These are phyloP conservation scores for Scaptomyza graminum DNA, from an alignment of 1,140 invertebrate genomes.

Conservation along the genomic window DNA sequence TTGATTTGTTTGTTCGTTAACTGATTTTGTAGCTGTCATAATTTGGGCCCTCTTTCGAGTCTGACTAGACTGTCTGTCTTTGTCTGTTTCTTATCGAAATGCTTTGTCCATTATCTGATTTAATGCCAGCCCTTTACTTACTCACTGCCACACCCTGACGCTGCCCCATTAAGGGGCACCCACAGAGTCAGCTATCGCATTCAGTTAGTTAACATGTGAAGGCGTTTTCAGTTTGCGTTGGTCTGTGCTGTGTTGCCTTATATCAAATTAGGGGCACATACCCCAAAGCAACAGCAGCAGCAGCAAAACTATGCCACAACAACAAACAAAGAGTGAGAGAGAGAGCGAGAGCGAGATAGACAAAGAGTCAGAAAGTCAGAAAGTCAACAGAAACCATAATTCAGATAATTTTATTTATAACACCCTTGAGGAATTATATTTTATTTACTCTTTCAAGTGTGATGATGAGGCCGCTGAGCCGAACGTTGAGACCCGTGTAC, in stretches of 20 bases:
- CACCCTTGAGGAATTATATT: constrained; percentile 83
- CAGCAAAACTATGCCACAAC: constrained; percentile 62
- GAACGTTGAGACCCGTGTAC: constrained; percentile 17
- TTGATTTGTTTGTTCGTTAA: constrained; percentile 1
- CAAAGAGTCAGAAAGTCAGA: constrained; percentile 46
- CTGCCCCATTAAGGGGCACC: background rate
- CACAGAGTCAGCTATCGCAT: constrained; percentile 32
- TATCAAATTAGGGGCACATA: constrained; percentile 69
- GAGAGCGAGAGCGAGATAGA: constrained; percentile 4
- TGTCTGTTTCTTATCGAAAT: constrained; percentile 42
- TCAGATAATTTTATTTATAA: constrained; percentile 83
- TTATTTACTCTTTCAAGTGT: constrained; percentile 83
- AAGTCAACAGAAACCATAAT: constrained; percentile 81
- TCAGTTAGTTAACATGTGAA: constrained; percentile 41
- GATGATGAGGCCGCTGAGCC: constrained; percentile 70
- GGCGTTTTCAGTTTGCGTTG: constrained; percentile 20
- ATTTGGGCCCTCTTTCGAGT: background rate
- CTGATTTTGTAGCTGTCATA: constrained; percentile 35
- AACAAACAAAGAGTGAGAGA: constrained; percentile 21
- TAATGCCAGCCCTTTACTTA: constrained; percentile 14
- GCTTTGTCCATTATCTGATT: constrained; percentile 39
- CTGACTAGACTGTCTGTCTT: background rate
- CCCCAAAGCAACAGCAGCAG: constrained; percentile 38
- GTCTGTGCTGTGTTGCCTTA: constrained; percentile 23
- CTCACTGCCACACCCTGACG: constrained; percentile 25